Percentiles rank a stretch among this genome's conserved stretches.
These are phyloP conservation scores for Pituophis catenifer DNA, from an alignment of 2,113 vertebrate genomes.

Conservation along the genomic window DNA sequence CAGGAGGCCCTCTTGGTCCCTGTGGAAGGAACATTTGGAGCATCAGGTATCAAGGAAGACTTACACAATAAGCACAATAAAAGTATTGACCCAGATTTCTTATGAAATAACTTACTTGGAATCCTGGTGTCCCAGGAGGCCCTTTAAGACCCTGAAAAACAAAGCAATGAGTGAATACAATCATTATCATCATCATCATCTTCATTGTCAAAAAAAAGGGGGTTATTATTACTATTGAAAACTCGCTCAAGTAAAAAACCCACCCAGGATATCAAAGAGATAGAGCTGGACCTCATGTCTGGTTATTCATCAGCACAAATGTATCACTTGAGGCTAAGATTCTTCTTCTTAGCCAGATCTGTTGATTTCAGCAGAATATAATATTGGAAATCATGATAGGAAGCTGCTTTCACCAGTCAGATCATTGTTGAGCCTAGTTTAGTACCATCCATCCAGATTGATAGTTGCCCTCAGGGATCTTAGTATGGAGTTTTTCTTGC, in stretches of 20 bases:
- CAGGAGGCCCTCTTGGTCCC: constrained; percentile 84
- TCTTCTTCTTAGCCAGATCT: background rate
- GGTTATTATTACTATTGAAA: background rate
- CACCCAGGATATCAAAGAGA: background rate
- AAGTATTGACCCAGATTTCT: background rate
- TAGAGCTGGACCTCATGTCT: too few species aligned
- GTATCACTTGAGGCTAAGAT: background rate
- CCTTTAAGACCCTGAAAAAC: constrained; percentile 57
- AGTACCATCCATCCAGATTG: background rate
- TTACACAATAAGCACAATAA: background rate
- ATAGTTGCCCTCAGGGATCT: background rate
- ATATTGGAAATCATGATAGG: background rate
- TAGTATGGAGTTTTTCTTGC: background rate
- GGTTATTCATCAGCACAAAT: background rate
- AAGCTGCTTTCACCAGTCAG: background rate
- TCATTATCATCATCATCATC: background rate
- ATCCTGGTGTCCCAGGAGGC: constrained; percentile 81
- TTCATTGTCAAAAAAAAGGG: background rate
- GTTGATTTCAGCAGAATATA: background rate
- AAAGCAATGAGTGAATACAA: background rate
- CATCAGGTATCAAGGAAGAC: background rate
- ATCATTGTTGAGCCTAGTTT: background rate
- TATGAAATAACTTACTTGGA: constrained; percentile 75
- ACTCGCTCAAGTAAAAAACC: background rate
- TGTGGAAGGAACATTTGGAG: constrained; percentile 44